Base-by-base conservation (phyloP, 2,113 vertebrate species). In the Malurus melanocephalus region DNA sequence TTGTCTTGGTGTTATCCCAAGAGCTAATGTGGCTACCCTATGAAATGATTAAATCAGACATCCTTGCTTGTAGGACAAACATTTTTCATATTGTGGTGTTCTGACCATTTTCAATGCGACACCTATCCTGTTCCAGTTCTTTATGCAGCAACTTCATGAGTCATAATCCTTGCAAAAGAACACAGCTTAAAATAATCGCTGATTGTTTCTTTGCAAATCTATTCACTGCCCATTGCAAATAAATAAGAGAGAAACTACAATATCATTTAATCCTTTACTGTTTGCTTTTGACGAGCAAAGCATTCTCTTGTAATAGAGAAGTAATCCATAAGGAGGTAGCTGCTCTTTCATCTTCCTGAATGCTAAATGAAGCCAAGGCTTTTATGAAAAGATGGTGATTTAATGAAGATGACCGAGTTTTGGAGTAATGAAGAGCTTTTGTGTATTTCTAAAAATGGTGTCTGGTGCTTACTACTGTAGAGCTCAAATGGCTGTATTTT, bases 391-490 rank as follows among this genome's bases (percentile, higher is more conserved):
- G 83, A 87, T 84, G 94, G 83, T 93, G 80, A 79, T 93, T 94
- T 96, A 95, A 95, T 94, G 93, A 96, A 95, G 90, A 93, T 93
- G 92, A 91, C 90, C 66, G 90, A 91, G 74, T 94, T 96, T 90
- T 92, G 71, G 61, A 75, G 53, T 89, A 94, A 91, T 92, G 88
- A 93, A 88, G 92, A 93, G 89, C 86, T 88, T 93, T 93, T 84
- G 62, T 90, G 9, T 75, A n/a, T 93, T 92, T 88, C 46, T 86
- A 51, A 86, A 93, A 90, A 55, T 53, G 61, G 40, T 85, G 28
- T 3, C 1, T 78, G 24, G 42, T 86, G 38, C 80, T 93, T 53
- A 24, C 52, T 82, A 10, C 35, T 43, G 76, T 60, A 40, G 85
- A 71, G 80, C 82, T 81, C 66, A 71, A 68, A 59, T 43, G 78